These are phyloP conservation scores for Recurvirostra avosetta DNA, from an alignment of 2,113 vertebrate species.

Conservation along the genomic window DNA sequence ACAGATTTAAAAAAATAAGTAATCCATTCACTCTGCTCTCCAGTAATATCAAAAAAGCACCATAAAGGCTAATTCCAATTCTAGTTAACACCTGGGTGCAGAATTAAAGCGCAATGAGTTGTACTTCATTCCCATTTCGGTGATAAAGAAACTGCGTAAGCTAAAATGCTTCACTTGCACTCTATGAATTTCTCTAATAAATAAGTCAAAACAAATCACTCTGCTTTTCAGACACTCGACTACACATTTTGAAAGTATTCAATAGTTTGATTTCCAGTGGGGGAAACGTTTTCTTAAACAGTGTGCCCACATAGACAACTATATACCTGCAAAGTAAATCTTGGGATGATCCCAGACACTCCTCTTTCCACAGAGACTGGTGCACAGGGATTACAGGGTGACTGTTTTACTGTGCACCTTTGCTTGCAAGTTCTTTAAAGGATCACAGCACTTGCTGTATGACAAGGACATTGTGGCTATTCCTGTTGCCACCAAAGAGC, in stretches of 20 bases:
- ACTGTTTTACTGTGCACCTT: neutral
- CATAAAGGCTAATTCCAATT: neutral
- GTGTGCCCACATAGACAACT: neutral
- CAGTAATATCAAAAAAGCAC: neutral
- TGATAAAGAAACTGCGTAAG: neutral
- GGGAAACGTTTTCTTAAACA: neutral
- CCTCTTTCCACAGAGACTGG: neutral
- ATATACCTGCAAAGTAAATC: neutral
- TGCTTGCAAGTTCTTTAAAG: neutral
- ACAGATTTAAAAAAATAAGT: neutral
- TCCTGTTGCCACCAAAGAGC: neutral
- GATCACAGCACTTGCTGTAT: neutral
- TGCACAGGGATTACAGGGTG: neutral
- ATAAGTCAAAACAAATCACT: neutral
- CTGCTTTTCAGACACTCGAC: neutral
- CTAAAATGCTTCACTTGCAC: neutral
- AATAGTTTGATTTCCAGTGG: neutral
- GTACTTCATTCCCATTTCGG: neutral
- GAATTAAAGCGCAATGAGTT: neutral
- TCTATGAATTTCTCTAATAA: neutral
- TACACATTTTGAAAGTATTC: neutral
- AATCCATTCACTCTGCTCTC: neutral
- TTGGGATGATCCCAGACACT: neutral
- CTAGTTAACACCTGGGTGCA: neutral
- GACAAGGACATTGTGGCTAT: neutral